Conservation (phyloP, 1,140 invertebrate genomes). For the Sycophila sp. region DNA sequence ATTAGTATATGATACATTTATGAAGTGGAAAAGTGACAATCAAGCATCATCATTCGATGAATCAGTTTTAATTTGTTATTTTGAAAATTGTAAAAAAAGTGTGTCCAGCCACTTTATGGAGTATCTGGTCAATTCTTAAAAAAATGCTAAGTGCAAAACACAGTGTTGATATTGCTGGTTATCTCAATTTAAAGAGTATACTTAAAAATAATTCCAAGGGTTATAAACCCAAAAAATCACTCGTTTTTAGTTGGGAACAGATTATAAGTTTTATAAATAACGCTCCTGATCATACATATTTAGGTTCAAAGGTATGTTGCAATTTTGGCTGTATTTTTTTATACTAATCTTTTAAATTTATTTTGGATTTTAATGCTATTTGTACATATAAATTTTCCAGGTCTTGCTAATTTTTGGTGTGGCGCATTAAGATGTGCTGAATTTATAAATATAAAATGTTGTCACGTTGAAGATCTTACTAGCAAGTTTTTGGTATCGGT, state of each 20-base stretch:
- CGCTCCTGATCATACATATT: not conserved
- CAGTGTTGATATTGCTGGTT: not conserved
- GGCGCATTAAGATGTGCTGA: not conserved
- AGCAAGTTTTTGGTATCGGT: not conserved
- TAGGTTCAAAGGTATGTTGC: not conserved
- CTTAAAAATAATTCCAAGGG: not conserved
- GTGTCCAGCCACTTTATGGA: too few relatives aligned
- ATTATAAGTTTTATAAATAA: not conserved
- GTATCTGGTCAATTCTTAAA: too few relatives aligned
- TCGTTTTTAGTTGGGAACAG: not conserved
- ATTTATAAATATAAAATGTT: too few relatives aligned
- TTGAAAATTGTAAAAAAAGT: too few relatives aligned
- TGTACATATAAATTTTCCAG: not conserved
- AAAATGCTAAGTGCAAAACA: too few relatives aligned
- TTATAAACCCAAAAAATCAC: not conserved
- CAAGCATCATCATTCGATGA: not conserved
- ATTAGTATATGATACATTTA: not conserved
- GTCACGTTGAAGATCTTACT: not conserved
- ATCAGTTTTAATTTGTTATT: not conserved
- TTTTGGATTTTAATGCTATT: too few relatives aligned
- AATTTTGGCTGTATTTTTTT: not conserved
- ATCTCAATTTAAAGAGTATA: not conserved
- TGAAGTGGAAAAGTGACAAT: not conserved
- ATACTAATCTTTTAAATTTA: not conserved
- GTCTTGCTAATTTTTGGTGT: conserved; percentile 2